Evolutionary conservation across 2,113 vertebrate genomes (phyloP).

Genomic region (Cyprinodon tularosa): DNA sequence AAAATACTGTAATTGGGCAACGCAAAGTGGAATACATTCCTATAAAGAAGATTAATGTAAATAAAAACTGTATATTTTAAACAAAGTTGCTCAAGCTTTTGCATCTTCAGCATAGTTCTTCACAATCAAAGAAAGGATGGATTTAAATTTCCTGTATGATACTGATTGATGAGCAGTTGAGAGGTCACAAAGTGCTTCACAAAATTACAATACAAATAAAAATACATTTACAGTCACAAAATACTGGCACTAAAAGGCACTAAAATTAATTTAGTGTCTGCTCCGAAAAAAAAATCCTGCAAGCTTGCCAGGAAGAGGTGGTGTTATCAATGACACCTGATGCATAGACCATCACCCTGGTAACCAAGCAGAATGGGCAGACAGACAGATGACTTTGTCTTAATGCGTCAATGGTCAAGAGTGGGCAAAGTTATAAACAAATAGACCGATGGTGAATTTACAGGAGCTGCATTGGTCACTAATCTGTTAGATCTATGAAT

Average conservation of each 20-base stretch:
- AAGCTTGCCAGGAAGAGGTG: conserved; percentile 1
- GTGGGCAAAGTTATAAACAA: not conserved
- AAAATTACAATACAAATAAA: not conserved
- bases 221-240: no score
- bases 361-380: not conserved
- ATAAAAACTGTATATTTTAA: not conserved
- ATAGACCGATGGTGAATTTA: not conserved
- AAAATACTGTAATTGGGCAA: not conserved
- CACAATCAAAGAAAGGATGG: not conserved
- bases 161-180: not conserved
- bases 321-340: conserved; percentile 1
- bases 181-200: no score
- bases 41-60: no score
- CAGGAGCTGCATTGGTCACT: not conserved
- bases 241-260: no score
- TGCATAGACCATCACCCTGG: conserved; percentile 4
- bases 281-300: not conserved
- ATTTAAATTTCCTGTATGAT: not conserved
- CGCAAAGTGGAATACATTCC: not conserved
- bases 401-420: not conserved
- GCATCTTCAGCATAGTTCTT: not conserved
- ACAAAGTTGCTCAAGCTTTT: not conserved
- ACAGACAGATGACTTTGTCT: not conserved
- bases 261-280: not conserved
- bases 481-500: no score